Base-by-base conservation (phyloP, 2,888 invertebrate species). In the Ametastegia equiseti region DNA sequence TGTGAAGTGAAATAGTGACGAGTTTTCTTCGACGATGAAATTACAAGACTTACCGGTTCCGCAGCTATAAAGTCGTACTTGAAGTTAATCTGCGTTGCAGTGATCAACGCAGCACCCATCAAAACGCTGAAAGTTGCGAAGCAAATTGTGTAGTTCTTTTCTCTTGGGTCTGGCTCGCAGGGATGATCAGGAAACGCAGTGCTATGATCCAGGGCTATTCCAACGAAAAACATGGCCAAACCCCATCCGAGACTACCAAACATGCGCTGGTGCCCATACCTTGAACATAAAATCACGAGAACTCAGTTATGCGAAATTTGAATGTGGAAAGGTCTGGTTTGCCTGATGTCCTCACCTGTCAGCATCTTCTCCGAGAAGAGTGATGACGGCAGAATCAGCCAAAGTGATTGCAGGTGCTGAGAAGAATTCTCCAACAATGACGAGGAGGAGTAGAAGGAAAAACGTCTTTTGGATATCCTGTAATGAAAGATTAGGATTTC, bases 191-290 rank as follows among this genome's bases (percentile, higher is more conserved):
- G 97, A 92, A 99, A 99, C 0, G 98, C 96, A 27, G 98, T 98
- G 81, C 98, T 98, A 92, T 99, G 98, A 92, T 99, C 99, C 83
- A 99, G 93, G 1, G 97, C 98, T 87, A 98, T 98, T 82, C 98
- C 98, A 82, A 99, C 98, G 91, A 99, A 96, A 92, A 99, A 99
- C 99, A 99, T 99, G 67, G 99, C 97, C 86, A 99, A 93, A 39
- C 98, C 99, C 99, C 99, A 99, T 65, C 99, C 99, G 81, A 99
- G 93, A 23, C 98, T 98, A 1, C 98, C 98, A 90, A 98, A 99
- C 98, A 99, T 98, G 86, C 99, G 95, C 92, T 99, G 99, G 88
- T 98, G 97, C 0, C 99, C 99, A 91, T 99, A 98, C 86, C 96
- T 93, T 84, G 23, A 65, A 65, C 9, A 19, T 30, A 15, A 30